phyloP scores from a whole-genome alignment of 2,888 invertebrate species.

The Eristalis arbustorum region DNA sequence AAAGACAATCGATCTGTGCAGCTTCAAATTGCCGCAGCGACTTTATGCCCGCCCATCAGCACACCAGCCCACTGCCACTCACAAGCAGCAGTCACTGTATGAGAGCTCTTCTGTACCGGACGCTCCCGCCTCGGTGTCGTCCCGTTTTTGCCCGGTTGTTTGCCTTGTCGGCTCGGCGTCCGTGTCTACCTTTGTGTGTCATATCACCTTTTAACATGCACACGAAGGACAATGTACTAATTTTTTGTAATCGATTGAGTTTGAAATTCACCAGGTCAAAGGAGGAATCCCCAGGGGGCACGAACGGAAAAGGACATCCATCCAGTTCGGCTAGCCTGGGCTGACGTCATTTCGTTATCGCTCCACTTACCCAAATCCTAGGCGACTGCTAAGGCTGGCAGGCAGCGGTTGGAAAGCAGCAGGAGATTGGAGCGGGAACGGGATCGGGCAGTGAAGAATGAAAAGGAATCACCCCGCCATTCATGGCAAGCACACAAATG shows the following conservation, averaged over 20 bases:
- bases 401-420: no score
- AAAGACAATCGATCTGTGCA: slow-evolving; percentile 41
- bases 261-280: slow-evolving; percentile 36
- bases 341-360: slow-evolving; percentile 49
- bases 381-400: not conserved
- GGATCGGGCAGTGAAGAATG: slow-evolving; percentile 11
- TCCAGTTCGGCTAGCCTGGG: slow-evolving; percentile 22
- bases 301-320: slow-evolving; percentile 28
- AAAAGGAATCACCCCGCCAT: slow-evolving; percentile 54
- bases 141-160: not conserved
- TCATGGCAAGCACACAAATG: slow-evolving; percentile 61
- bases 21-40: slow-evolving; percentile 36
- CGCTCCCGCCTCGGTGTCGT: not conserved
- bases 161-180: not conserved
- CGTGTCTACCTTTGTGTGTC: slow-evolving; percentile 22
- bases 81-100: not conserved
- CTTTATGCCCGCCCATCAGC: not conserved
- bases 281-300: slow-evolving; percentile 35
- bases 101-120: not conserved
- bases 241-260: slow-evolving; percentile 50
- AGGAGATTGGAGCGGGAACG: not conserved
- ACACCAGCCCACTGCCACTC: not conserved
- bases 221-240: not conserved
- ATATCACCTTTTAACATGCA: slow-evolving; percentile 27
- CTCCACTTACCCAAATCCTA: slow-evolving; percentile 48